Evolutionary conservation across 2,113 vertebrate genomes (phyloP), one percentile per base, ranked within the genome.

Genomic region (Lates calcarifer): DNA sequence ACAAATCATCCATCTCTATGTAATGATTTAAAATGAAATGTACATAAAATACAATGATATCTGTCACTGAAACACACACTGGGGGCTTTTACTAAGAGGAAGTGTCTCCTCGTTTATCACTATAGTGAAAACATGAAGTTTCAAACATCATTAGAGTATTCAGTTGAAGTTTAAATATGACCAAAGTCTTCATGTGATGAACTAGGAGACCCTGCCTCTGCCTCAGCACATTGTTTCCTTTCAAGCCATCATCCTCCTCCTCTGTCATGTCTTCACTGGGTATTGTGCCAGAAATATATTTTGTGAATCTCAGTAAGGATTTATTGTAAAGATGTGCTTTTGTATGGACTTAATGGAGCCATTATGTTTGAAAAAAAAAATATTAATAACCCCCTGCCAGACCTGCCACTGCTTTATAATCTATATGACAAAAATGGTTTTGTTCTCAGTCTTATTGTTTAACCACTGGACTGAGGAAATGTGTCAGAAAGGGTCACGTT

Each of bases 311-410:
- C 57, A 82, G 37, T 51, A 43, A 47, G 9, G 39, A 22, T 77
- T 35, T 55, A 62, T 53, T 64, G 62, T 80, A 61, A 83, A 53
- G 35, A 72, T 43, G 51, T 68, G 64, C 60, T 76, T 79, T 82
- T 81, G 24, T 81, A 17, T 62, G 18, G 3, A 37, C 47, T 85
- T 72, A 82, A 86, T 63, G 68, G 53, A 86, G 56, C 69, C 60
- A 74, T 90, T 79, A 35, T 75, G 61, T 72, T 72, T 63, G 31
- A 60, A 43, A 67, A 64, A 62, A 60, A 43, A 67, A 64, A 62
- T 24, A 20, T 58, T 63, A 74, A 72, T 56, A 66, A 39, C 63
- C 41, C 24, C 66, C 41, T 43, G 63, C 18, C 67, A 56, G 57
- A 26, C 14, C 14, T 56, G 63, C 26, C 68, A 33, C 60, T 60